Evolutionary conservation across 37 sponge, comb jelly and placozoan genomes (phyloP), one percentile per base, ranked within the genome.

Genomic region (Cladorhizidae sp.): DNA sequence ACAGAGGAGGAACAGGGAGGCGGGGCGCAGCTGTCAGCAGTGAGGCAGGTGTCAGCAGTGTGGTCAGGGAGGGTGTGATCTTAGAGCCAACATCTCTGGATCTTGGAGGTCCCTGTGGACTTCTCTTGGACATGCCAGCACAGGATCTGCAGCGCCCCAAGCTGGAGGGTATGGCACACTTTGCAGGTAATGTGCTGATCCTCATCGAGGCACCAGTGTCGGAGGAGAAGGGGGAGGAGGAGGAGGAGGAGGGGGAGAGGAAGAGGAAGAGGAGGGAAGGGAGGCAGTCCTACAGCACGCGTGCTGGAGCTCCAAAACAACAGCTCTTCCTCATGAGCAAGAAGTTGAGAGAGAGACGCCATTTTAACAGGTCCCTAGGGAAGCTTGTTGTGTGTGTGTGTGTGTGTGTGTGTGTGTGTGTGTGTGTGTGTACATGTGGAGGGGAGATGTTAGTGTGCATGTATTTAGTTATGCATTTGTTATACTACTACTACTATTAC

Each of bases 171-270:
- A 52, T 91, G 0, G 37, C 63, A 12, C 70, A 58, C 26, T 91
- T 82, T 75, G 91, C 87, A 0, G 38, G 83, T 49, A 91, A 91
- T 33, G 73, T 91, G 29, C 1, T 91, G 38, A 76, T 86, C 11
- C 70, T 91, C 35, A 50, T 91, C 0, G 73, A 91, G 52, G 91
- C 83, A n/a, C 73, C 82, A 23, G 79, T 84, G 36, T 61, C 56
- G 1, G 23, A 33, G 40, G 70, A 69, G 26, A 33, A 20, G 23
- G 62, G 18, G 63, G 77, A 38, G n/a, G n/a, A n/a, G n/a, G n/a
- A n/a, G n/a, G n/a, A n/a, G n/a, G n/a, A n/a, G n/a, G n/a, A n/a
- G 56, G 56, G 18, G 18, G 18, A 14, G 18, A n/a, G n/a, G n/a
- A n/a, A n/a, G n/a, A n/a, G n/a, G n/a, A n/a, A n/a, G n/a, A n/a